Conservation (phyloP, 1,140 invertebrate genomes). For the Charaxes varanes region DNA sequence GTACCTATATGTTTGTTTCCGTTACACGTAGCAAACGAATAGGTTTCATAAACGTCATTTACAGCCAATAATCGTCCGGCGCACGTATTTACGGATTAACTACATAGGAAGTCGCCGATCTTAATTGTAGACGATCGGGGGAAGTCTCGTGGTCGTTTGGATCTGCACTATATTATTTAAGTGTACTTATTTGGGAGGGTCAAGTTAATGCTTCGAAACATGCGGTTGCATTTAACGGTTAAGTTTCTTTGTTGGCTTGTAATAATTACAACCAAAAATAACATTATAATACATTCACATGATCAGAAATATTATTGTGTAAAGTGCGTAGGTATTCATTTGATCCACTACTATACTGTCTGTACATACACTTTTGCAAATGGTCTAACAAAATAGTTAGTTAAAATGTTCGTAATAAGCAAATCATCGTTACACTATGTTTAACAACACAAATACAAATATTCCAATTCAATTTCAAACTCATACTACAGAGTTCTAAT, state of each 20-base stretch:
- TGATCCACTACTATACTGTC: too few species aligned
- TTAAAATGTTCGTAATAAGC: too few species aligned
- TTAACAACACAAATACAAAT: too few species aligned
- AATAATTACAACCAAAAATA: too few species aligned
- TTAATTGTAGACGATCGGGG: constrained; percentile 51
- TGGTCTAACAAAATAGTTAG: too few species aligned
- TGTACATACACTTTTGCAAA: too few species aligned
- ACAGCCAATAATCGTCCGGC: constrained; percentile 60
- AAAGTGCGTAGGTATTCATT: too few species aligned
- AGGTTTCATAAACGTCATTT: constrained; percentile 38
- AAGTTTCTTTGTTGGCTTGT: constrained; percentile 1
- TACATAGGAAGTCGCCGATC: constrained; percentile 53
- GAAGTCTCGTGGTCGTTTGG: constrained; percentile 41
- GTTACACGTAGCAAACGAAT: constrained; percentile 36
- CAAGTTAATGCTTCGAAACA: constrained; percentile 36
- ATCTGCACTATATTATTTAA: constrained; percentile 57
- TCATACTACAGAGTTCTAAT: too few species aligned
- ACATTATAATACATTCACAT: too few species aligned
- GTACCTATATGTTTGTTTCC: constrained; percentile 10
- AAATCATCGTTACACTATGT: too few species aligned
- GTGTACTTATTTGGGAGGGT: constrained; percentile 48
- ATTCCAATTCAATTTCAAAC: too few species aligned
- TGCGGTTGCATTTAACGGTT: constrained; percentile 31
- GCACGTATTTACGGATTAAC: constrained; percentile 68
- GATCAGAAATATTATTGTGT: too few species aligned